A percentile compares a stretch with the other conserved stretches of the same genome.
Evolutionary conservation across 92 coral and sea anemone genomes (phyloP).

Genomic region (Virgularia gustaviana): DNA sequence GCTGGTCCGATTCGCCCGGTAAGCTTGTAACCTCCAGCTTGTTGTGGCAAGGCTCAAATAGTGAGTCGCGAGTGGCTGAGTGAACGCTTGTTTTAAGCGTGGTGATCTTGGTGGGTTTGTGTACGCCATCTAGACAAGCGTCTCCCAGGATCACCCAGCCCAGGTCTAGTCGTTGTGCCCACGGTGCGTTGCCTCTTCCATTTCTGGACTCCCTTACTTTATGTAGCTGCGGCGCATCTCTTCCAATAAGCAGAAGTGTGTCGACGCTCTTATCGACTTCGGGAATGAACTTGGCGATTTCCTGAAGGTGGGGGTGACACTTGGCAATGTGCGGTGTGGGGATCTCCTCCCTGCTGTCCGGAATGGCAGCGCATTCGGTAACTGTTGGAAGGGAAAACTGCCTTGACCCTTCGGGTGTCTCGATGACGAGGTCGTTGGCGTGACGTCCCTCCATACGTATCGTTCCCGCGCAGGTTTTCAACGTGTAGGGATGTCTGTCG

Average conservation of each 20-base stretch:
- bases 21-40: constrained; percentile 11
- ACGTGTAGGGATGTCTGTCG: constrained; percentile 32
- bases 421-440: too few relatives aligned
- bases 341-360: constrained; percentile 48
- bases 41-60: constrained; percentile 36
- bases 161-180: constrained; percentile 41
- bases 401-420: constrained; percentile 3
- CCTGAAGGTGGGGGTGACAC: constrained; percentile 40
- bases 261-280: constrained; percentile 30
- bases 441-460: constrained; percentile 40
- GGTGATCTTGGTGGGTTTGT: constrained; percentile 19
- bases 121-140: constrained; percentile 49
- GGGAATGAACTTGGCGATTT: constrained; percentile 18
- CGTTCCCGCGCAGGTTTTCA: constrained; percentile 45
- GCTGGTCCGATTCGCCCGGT: too few relatives aligned
- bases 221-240: constrained; percentile 51
- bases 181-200: too few relatives aligned
- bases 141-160: too few relatives aligned
- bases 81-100: constrained; percentile 45
- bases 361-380: constrained; percentile 47
- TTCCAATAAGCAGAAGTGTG: constrained; percentile 41
- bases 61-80: constrained; percentile 39
- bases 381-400: constrained; percentile 16
- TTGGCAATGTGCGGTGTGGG: constrained; percentile 11
- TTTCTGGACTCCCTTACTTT: constrained; percentile 51